Conservation (phyloP, 53 echinoderm and acorn worm genomes). For the Holothuria leucospilota region DNA sequence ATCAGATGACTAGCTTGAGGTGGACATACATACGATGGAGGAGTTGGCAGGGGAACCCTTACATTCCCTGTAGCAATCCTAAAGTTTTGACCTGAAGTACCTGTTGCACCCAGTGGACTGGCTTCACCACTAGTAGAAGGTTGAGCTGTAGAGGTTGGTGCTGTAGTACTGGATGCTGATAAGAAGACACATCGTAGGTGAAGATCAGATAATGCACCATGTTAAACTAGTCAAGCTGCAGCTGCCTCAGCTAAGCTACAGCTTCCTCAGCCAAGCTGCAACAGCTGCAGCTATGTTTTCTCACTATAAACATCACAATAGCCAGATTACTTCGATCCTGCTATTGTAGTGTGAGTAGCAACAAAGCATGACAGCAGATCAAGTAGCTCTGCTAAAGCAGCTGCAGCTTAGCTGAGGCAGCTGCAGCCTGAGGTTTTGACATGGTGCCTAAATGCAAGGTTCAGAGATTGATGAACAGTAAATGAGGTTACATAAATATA, state of each 20-base stretch:
- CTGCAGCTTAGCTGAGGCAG: background rate
- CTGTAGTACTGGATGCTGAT: background rate
- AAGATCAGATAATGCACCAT: background rate
- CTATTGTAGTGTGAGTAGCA: background rate
- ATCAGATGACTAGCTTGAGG: slow-evolving; percentile 44
- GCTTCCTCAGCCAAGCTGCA: no score
- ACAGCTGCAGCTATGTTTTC: no score
- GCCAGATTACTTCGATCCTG: no score
- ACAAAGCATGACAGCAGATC: no score
- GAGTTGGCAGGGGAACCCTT: slow-evolving; percentile 53
- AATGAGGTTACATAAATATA: no score
- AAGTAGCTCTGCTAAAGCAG: background rate
- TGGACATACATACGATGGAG: slow-evolving; percentile 60
- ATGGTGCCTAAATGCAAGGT: no score
- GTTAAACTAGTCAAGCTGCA: no score
- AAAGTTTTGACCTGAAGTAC: slow-evolving; percentile 11
- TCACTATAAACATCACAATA: no score
- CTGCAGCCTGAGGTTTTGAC: background rate
- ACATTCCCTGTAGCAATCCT: slow-evolving; percentile 40
- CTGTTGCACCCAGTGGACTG: background rate
- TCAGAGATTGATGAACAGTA: no score
- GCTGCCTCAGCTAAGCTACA: no score
- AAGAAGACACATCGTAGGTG: background rate
- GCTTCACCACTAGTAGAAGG: background rate
- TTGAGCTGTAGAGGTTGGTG: background rate